phyloP scores from a whole-genome alignment of 2,113 vertebrate genomes.

The Vulpes ferrilata region DNA sequence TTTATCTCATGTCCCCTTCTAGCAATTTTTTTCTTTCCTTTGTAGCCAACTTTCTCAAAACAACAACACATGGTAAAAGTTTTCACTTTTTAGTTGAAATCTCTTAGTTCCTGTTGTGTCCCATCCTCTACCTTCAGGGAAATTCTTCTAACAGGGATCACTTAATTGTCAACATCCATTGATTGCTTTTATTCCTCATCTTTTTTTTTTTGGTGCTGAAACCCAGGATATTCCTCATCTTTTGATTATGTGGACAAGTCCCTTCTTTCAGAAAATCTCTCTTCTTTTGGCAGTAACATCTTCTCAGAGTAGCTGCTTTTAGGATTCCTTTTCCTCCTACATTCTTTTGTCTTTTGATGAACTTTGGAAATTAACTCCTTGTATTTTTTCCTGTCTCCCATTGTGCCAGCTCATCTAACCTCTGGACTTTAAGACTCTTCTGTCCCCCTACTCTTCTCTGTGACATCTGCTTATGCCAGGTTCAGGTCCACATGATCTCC shows the following conservation, averaged over 20 bases:
- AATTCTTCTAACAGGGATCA: neutral
- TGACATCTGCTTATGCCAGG: neutral
- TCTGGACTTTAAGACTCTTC: neutral
- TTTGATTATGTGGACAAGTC: neutral
- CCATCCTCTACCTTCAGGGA: neutral
- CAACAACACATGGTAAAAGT: neutral
- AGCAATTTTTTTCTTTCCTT: conserved; percentile 12
- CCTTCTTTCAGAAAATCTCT: neutral
- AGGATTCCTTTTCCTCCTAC: neutral
- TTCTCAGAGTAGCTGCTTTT: neutral
- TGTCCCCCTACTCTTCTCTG: neutral
- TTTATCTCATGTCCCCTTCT: neutral
- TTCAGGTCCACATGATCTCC: neutral
- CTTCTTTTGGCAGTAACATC: neutral
- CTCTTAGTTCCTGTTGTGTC: neutral
- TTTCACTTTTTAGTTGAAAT: neutral
- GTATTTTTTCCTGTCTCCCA: neutral
- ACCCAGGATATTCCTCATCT: neutral
- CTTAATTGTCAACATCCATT: neutral
- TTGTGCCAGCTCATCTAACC: neutral
- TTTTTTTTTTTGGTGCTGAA: neutral
- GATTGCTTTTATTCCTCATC: neutral
- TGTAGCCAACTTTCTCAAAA: neutral
- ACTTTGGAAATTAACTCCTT: neutral
- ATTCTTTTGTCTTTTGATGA: neutral